phyloP scores from a whole-genome alignment of 2,888 invertebrate species.

The Harpalus rubripes region DNA sequence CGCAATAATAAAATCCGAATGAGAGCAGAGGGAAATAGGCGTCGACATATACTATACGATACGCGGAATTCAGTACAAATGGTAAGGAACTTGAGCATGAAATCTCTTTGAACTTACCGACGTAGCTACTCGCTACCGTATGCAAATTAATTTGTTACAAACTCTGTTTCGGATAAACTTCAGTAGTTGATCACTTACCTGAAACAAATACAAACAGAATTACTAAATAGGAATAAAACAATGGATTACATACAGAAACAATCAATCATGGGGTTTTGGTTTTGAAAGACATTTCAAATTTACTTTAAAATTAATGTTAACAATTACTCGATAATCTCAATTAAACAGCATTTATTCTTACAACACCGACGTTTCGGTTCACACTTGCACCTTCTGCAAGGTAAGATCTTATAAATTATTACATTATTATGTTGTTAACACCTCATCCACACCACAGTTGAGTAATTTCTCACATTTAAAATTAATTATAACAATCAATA shows the following conservation, averaged over 20 bases:
- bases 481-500: too few relatives aligned
- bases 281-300: neutral
- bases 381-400: too few relatives aligned
- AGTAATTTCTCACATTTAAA: too few relatives aligned
- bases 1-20: neutral
- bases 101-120: conserved; percentile 57
- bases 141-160: conserved; percentile 50
- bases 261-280: neutral
- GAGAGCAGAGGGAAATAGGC: neutral
- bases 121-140: conserved; percentile 21
- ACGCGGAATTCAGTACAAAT: conserved; percentile 34
- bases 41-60: neutral
- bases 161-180: conserved; percentile 53
- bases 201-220: conserved; percentile 56
- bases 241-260: neutral
- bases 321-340: too few relatives aligned
- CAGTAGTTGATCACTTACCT: conserved; percentile 63
- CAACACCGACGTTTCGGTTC: too few relatives aligned
- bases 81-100: conserved; percentile 26
- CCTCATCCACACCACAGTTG: too few relatives aligned
- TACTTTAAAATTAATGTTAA: neutral
- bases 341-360: too few relatives aligned
- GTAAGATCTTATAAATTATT: too few relatives aligned
- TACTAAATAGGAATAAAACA: neutral
- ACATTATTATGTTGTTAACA: too few relatives aligned